Conservation (phyloP, 2,888 invertebrate genomes). For the Euproctis similis region DNA sequence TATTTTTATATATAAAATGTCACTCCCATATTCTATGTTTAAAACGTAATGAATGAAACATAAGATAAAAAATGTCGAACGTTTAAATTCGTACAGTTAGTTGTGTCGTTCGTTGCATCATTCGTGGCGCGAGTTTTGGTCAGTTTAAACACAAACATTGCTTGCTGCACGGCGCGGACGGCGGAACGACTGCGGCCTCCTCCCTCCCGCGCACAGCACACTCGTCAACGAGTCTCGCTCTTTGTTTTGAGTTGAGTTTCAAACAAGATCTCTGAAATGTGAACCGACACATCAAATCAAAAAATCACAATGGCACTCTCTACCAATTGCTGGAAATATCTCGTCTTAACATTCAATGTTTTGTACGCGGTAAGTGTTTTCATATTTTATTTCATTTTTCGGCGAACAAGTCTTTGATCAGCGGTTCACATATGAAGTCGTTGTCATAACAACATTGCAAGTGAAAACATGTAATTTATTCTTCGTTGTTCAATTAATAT, state of each 20-base stretch:
- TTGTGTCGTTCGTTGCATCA: slow-evolving; percentile 23
- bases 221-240: too few species aligned
- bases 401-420: slow-evolving; percentile 24
- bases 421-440: slow-evolving; percentile 31
- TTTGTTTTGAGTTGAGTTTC: slow-evolving; percentile 61
- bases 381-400: slow-evolving; percentile 24
- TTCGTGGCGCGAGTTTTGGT: slow-evolving; percentile 20
- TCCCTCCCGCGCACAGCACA: too few species aligned
- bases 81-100: slow-evolving; percentile 56
- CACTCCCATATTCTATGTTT: slow-evolving; percentile 23
- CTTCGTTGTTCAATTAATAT: background rate
- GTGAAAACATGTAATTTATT: background rate
- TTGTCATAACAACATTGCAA: slow-evolving; percentile 58
- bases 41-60: slow-evolving; percentile 24
- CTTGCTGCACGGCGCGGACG: slow-evolving; percentile 41
- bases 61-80: slow-evolving; percentile 45
- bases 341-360: slow-evolving; percentile 65
- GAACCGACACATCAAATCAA: too few species aligned
- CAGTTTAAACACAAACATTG: slow-evolving; percentile 51
- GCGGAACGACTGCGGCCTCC: slow-evolving; percentile 60
- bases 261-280: slow-evolving; percentile 61
- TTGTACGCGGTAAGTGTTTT: slow-evolving; percentile 63
- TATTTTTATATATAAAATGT: slow-evolving; percentile 16
- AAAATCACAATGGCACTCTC: slow-evolving; percentile 59
- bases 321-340: slow-evolving; percentile 70